Base-by-base conservation (phyloP, 2,797 vertebrate genomes). In the Sciurus carolinensis region DNA sequence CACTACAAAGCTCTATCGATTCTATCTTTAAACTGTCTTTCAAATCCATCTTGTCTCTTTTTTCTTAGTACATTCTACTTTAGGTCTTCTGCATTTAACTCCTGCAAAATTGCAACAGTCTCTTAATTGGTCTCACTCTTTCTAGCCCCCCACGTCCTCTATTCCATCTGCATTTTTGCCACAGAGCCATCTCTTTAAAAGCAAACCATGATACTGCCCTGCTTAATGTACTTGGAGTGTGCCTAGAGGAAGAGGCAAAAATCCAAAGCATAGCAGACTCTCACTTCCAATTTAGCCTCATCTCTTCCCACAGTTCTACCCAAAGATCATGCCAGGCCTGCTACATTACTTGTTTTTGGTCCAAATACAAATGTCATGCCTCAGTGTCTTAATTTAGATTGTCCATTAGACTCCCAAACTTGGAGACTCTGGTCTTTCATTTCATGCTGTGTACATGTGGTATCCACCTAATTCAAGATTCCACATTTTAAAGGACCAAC, bases 381-480 rank as follows among this genome's bases (percentile, higher is more conserved):
- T 76, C 28, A 22, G 18, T 44, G 20, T 59, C 94, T 87, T 77
- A 85, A 93, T 82, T 88, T 79, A 73, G 33, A 90, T 62, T 69
- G 44, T 2, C n/a, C 47, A 81, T 1, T n/a, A 54, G 44, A 81
- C 36, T 80, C 24, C n/a, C 36, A 86, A 24, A 20, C 20, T 24
- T 47, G 39, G 79, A 79, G 67, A 67, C 1, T n/a, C 9, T 52
- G 57, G 50, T 8, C 22, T 10, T 50, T 95, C 73, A 94, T 52
- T 79, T 82, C 39, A 75, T 7, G 80, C 9, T 67, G 6, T 33
- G 18, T 79, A 87, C 17, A 33, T 71, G 52, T 83, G 66, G 9
- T 93, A 91, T 64, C 13, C 33, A 42, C 9, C 80, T 86, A 79
- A 77, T 82, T 92, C 39, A 88, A 94, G 54, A 67, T 47, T 85